These are phyloP conservation scores for Orthosia incerta DNA, from an alignment of 2,888 invertebrate genomes.

Conservation along the genomic window DNA sequence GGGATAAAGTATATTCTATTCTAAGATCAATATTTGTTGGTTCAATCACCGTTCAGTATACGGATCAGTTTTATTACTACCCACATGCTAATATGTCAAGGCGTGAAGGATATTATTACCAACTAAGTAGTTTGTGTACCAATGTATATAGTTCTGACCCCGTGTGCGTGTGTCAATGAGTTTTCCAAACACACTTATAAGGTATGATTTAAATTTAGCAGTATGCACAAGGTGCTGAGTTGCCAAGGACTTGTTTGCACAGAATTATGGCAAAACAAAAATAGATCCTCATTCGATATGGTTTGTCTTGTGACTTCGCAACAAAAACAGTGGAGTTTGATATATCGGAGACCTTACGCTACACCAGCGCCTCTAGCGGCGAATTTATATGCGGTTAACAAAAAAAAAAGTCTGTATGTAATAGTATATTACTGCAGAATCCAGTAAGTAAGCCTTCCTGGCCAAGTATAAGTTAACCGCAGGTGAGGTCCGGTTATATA, in stretches of 20 bases:
- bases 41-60: background rate
- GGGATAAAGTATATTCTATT: too few relatives aligned
- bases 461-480: too few relatives aligned
- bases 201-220: slow-evolving; percentile 35
- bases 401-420: too few relatives aligned
- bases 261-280: background rate
- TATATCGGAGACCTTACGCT: too few relatives aligned
- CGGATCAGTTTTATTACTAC: slow-evolving; percentile 32
- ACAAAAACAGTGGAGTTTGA: too few relatives aligned
- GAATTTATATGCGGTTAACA: too few relatives aligned
- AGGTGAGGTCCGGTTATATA: too few relatives aligned
- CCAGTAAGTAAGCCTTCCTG: too few relatives aligned
- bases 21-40: slow-evolving; percentile 16
- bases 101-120: slow-evolving; percentile 20
- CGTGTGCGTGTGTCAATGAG: slow-evolving; percentile 11
- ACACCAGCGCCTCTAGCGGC: too few relatives aligned
- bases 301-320: background rate
- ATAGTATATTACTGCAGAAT: too few relatives aligned
- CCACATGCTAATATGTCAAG: slow-evolving; percentile 28
- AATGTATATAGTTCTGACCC: background rate
- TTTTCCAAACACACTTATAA: slow-evolving; percentile 29
- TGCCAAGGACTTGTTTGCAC: background rate
- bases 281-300: background rate
- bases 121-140: slow-evolving; percentile 6
- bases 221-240: background rate